These are phyloP conservation scores for Paguma larvata DNA, from an alignment of 2,797 vertebrate species.

Conservation along the genomic window DNA sequence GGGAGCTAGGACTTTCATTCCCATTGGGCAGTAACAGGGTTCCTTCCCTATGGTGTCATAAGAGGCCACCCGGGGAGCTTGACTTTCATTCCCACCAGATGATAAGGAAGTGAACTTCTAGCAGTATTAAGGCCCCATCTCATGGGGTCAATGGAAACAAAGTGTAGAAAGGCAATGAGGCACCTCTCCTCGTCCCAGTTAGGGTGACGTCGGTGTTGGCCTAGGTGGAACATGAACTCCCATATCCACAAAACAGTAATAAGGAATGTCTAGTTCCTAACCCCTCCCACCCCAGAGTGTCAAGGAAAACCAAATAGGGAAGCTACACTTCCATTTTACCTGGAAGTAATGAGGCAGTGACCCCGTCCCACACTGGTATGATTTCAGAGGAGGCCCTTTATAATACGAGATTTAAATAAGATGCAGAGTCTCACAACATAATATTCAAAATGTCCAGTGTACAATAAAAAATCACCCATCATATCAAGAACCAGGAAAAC, in stretches of 20 bases:
- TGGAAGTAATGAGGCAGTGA: background rate
- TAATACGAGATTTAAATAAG: conserved; percentile 24
- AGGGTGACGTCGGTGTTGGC: background rate
- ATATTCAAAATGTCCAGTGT: background rate
- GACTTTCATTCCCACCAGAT: background rate
- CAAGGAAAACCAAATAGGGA: background rate
- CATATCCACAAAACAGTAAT: background rate
- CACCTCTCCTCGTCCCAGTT: background rate
- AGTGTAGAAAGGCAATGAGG: background rate
- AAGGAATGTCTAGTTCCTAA: background rate
- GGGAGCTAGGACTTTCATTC: background rate
- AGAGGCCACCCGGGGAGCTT: background rate
- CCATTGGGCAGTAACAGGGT: background rate
- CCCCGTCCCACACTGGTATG: background rate
- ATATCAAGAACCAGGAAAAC: background rate
- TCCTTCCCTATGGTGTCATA: background rate
- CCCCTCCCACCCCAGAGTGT: background rate
- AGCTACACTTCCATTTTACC: background rate
- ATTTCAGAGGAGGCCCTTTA: background rate
- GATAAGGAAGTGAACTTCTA: background rate
- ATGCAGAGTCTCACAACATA: conserved; percentile 12
- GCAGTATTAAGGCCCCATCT: background rate
- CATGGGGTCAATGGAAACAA: background rate
- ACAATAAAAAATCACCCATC: background rate
- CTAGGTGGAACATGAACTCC: background rate